Base-by-base conservation (phyloP, 2,888 invertebrate genomes). In the Lacanobia oleracea region DNA sequence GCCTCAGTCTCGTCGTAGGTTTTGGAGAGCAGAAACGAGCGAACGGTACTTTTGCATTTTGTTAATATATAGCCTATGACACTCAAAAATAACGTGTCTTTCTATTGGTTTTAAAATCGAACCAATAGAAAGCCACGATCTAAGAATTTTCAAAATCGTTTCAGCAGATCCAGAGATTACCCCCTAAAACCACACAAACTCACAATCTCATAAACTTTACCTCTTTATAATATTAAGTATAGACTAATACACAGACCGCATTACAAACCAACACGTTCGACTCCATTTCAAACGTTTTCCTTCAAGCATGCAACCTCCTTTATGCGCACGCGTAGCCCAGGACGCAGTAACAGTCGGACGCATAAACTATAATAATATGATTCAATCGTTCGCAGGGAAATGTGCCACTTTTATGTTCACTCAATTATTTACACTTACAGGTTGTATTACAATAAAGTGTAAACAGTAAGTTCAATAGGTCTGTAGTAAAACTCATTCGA, bases 291-390 rank as follows among this genome's bases (percentile, higher is more conserved):
- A 62, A 72, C 23, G 33, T 73, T 73, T 54, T 40, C 59, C 14
- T 48, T 63, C 61, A 70, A 68, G 66, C 57, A 53, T 72, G 45
- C 40, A 66, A 50, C 67, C 69, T 67, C 45, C 61, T 69, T 71
- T 53, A 61, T 53, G 10, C 60, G 56, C 67, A 66, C 37, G 59
- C 75, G 70, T 81, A 81, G 77, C 1, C 21, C 69, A 62, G 56
- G 85, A 86, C 85, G 83, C 67, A 74, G 72, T 68, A 76, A 85
- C 85, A 62, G 33, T 72, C 59, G 60, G 86, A 86, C 83, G 83
- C 77, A 84, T 75, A 72, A 86, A 87, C 79, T 83, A 86, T 86
- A 86, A 87, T 86, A 87, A 88, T 27, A 27, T 87, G 81, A 86
- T 83, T 86, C 85, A 87, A 85, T 86, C 81, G 72, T 67, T 40